phyloP scores from a whole-genome alignment of 1,140 invertebrate genomes.

The Papilio aristodemus region DNA sequence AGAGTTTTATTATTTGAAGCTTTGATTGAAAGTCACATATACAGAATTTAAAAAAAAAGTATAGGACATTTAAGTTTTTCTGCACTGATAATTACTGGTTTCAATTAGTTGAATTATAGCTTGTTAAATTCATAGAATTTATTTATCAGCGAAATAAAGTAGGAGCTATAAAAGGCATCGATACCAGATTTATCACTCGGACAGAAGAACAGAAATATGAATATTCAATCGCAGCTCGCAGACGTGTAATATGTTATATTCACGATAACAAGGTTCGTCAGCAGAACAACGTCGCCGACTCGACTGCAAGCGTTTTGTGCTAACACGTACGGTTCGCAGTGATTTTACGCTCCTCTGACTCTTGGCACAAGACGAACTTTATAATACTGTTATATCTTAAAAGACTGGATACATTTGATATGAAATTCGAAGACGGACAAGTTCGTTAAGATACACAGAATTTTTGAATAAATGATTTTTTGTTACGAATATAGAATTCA shows the following conservation, averaged over 20 bases:
- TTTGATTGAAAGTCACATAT: too few relatives aligned
- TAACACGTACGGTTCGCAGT: constrained; percentile 37
- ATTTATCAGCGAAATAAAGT: background rate
- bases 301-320: constrained; percentile 47
- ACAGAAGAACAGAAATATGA: constrained; percentile 61
- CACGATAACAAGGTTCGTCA: constrained; percentile 72
- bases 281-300: constrained; percentile 48
- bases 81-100: background rate
- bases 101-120: background rate
- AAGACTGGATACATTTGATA: constrained; percentile 42
- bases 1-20: too few relatives aligned
- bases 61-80: background rate
- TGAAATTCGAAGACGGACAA: constrained; percentile 30
- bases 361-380: constrained; percentile 51
- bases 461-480: too few relatives aligned
- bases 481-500: too few relatives aligned
- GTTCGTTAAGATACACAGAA: background rate
- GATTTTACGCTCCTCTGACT: constrained; percentile 32
- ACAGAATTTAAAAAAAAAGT: too few relatives aligned
- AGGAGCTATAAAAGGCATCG: constrained; percentile 28
- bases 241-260: constrained; percentile 59
- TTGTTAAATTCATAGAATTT: background rate
- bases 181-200: constrained; percentile 46
- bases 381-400: constrained; percentile 37
- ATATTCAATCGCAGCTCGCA: constrained; percentile 55